Evolutionary conservation across 2,888 invertebrate genomes (phyloP).

Genomic region (Agrypnus murinus): DNA sequence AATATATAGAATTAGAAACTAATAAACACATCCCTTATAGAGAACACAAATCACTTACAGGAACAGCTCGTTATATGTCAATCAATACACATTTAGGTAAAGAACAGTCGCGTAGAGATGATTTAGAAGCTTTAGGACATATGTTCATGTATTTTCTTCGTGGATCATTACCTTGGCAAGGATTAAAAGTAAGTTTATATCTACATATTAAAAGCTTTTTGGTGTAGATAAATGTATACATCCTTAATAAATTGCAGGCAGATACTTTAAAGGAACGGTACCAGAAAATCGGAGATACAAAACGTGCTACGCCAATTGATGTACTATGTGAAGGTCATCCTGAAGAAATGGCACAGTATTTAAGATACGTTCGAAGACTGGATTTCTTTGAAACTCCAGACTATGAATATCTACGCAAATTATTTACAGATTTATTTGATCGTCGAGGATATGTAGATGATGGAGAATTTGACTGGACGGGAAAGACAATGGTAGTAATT

Average conservation of each 20-base stretch:
- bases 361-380: conserved; percentile 95
- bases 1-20: conserved; percentile 99
- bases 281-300: conserved; percentile 99
- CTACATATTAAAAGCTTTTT: background rate
- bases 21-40: conserved; percentile 99
- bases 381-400: conserved; percentile 99
- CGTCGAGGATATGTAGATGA: conserved; percentile 91
- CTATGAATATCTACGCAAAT: conserved; percentile 97
- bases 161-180: conserved; percentile 99
- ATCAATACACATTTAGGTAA: conserved; percentile 99
- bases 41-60: conserved; percentile 99
- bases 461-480: conserved; percentile 97
- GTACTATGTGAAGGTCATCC: conserved; percentile 90
- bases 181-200: conserved; percentile 81
- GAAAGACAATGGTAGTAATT: conserved; percentile 75
- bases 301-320: conserved; percentile 98
- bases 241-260: conserved; percentile 42
- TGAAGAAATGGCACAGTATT: conserved; percentile 98
- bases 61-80: conserved; percentile 98
- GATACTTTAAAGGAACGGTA: conserved; percentile 97
- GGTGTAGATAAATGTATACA: no score
- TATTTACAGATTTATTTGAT: conserved; percentile 95
- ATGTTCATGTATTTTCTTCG: conserved; percentile 99
- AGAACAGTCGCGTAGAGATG: conserved; percentile 98
- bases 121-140: conserved; percentile 98